These are phyloP conservation scores for Ptychochromis oligacanthus DNA, from an alignment of 2,113 vertebrate species.

Conservation along the genomic window DNA sequence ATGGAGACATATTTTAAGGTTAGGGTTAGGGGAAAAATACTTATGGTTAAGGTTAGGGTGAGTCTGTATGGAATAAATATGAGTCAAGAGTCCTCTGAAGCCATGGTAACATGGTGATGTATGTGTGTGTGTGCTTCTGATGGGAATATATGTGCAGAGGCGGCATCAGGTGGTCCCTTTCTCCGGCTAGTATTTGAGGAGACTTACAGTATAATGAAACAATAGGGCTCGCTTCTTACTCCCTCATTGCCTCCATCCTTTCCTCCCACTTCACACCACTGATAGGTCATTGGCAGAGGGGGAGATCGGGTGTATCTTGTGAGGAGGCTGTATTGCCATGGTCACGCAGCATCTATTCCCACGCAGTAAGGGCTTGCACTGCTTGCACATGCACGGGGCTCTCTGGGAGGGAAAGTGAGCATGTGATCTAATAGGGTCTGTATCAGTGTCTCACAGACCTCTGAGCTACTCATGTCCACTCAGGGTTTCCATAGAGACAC, in stretches of 20 bases:
- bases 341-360: conserved; percentile 34
- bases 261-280: conserved; percentile 34
- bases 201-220: conserved; percentile 55
- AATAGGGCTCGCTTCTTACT: conserved; percentile 36
- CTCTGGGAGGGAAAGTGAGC: conserved; percentile 35
- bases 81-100: neutral
- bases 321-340: conserved; percentile 3
- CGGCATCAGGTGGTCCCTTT: conserved; percentile 60
- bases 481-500: conserved; percentile 77
- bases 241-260: conserved; percentile 23
- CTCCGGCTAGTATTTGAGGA: conserved; percentile 54
- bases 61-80: neutral
- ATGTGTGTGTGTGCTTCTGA: neutral
- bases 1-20: conserved; percentile 7
- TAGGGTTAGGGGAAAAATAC: neutral
- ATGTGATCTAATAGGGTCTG: conserved; percentile 63
- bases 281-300: conserved; percentile 24
- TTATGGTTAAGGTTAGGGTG: neutral
- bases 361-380: conserved; percentile 2
- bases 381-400: conserved; percentile 12
- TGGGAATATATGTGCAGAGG: conserved; percentile 30
- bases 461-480: conserved; percentile 70
- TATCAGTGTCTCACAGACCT: conserved; percentile 71
- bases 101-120: neutral
- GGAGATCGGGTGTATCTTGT: neutral